Base-by-base conservation (phyloP, 1,140 invertebrate species). In the Stegodyphus dumicola region DNA sequence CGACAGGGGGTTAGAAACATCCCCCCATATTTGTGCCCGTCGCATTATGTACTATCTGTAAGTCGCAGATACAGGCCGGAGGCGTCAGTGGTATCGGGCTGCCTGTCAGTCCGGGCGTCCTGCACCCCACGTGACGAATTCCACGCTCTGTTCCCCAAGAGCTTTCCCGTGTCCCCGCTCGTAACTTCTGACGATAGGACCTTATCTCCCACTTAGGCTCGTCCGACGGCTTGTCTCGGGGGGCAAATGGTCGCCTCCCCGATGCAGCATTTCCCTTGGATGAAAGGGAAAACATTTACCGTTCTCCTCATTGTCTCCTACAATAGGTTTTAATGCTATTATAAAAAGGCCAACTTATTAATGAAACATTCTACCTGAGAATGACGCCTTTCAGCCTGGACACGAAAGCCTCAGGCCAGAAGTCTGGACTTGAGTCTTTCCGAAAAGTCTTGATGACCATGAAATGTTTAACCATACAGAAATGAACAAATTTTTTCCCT, bases 61-160 rank as follows among this genome's bases (percentile, higher is more conserved):
- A 33, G 33, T 33, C 33, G 1, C 33, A 33, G 33, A 33, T 33
- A 33, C 33, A 13, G 77, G 77, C 77, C 51, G 64, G 49, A 78
- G 77, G 77, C 77, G 77, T 78, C 77, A 49, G 7, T 18, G n/a
- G 51, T 78, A 78, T 78, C 77, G 77, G 64, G 15, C 64, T 18
- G 77, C 53, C 77, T 78, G 77, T 78, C 77, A 78, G 51, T 18
- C 51, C 77, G 65, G 13, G 10, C 51, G 77, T 6, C 65, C 77
- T 51, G 9, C 48, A 33, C 65, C 77, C 64, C 77, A 67, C 77
- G 64, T 78, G 77, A 78, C 77, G 77, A 78, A 78, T 78, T 78
- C 77, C 77, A 78, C 64, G 64, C 77, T 53, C 52, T 65, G 56
- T 7, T 18, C 48, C 48, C 77, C 64, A 54, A 78, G 65, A 78